Conservation (phyloP, 2,113 vertebrate genomes). For the Corythaixoides concolor region DNA sequence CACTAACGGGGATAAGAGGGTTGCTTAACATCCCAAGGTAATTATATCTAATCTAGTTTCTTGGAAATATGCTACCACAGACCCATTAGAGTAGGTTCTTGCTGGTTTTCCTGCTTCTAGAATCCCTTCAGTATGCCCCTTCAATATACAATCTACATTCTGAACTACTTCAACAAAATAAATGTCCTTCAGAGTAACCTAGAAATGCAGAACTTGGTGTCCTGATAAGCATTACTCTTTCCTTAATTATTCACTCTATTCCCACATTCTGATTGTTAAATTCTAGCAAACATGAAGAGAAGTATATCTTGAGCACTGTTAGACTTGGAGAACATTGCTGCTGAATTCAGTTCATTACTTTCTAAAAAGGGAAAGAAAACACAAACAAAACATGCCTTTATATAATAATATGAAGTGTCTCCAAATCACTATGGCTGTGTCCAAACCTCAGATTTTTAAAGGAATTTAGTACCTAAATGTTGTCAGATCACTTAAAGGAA, state of each 20-base stretch:
- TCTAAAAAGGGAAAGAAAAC: background rate
- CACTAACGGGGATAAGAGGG: slow-evolving; percentile 33
- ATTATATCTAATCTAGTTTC: slow-evolving; percentile 43
- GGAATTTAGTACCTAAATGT: background rate
- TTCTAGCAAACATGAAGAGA: background rate
- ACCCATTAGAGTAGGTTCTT: slow-evolving; percentile 11
- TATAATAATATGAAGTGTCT: background rate
- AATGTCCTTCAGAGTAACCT: background rate
- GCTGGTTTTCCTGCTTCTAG: background rate
- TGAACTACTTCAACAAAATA: background rate
- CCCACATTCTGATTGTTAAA: background rate
- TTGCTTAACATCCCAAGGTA: slow-evolving; percentile 19
- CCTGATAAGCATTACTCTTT: background rate
- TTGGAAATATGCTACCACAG: slow-evolving; percentile 39
- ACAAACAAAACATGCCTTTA: background rate
- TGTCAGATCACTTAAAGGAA: background rate
- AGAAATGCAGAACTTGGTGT: background rate
- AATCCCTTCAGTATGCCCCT: background rate
- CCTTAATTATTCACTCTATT: background rate
- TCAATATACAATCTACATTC: background rate
- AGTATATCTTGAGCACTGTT: background rate
- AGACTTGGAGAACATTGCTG: background rate
- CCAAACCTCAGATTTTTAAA: background rate
- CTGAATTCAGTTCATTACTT: background rate
- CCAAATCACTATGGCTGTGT: background rate